A percentile compares a stretch with the other conserved stretches of the same genome.
phyloP scores from a whole-genome alignment of 1,140 invertebrate species.

The Coboldia fuscipes region DNA sequence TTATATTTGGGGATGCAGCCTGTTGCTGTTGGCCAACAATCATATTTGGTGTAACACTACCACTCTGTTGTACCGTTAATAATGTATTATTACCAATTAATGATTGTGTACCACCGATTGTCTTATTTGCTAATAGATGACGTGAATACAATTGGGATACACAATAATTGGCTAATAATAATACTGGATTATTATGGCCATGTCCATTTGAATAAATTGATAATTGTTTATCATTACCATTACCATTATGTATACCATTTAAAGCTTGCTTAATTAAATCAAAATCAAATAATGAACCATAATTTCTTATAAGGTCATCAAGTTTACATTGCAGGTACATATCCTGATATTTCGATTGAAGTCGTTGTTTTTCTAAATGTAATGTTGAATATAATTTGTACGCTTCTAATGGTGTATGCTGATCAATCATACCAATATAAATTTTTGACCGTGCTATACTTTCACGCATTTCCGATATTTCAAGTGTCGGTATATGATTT shows the following conservation, averaged over 20 bases:
- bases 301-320: conserved; percentile 43
- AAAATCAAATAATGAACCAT: conserved; percentile 39
- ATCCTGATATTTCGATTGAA: conserved; percentile 43
- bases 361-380: conserved; percentile 34
- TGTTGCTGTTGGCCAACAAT: no score
- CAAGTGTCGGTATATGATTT: conserved; percentile 37
- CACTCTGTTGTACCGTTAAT: no score
- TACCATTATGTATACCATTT: conserved; percentile 31
- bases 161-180: conserved; percentile 51
- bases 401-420: conserved; percentile 26
- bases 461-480: conserved; percentile 38
- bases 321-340: conserved; percentile 48
- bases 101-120: conserved; percentile 12
- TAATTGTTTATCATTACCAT: conserved; percentile 17
- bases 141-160: conserved; percentile 48
- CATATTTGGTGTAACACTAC: no score
- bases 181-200: conserved; percentile 33
- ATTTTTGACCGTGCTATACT: conserved; percentile 33
- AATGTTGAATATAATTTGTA: conserved; percentile 30
- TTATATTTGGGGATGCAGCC: conserved; percentile 3
- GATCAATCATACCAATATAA: conserved; percentile 28
- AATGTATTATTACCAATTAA: conserved; percentile 24
- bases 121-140: conserved; percentile 34
- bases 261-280: conserved; percentile 38
- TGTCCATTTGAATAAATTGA: conserved; percentile 9